Evolutionary conservation across 2,113 vertebrate species (phyloP).

Genomic region (Charadrius vociferus): DNA sequence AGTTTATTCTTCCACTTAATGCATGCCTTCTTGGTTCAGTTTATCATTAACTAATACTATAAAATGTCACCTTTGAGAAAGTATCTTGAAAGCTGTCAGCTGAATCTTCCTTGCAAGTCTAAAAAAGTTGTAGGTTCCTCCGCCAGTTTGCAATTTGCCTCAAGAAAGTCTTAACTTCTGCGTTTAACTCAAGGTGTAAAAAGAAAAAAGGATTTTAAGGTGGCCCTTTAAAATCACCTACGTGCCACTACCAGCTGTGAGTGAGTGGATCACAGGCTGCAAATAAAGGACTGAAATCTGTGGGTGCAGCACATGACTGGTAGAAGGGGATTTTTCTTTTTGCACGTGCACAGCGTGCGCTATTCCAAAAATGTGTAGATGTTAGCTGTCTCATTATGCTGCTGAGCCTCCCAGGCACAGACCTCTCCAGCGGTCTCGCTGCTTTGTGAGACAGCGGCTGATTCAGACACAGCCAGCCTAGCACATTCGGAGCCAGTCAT

Average conservation of each 20-base stretch:
- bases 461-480: background rate
- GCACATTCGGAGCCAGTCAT: constrained; percentile 33
- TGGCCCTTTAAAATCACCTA: background rate
- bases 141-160: background rate
- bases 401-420: constrained; percentile 19
- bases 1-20: background rate
- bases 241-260: background rate
- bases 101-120: background rate
- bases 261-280: background rate
- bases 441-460: background rate
- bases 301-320: background rate
- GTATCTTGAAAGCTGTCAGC: background rate
- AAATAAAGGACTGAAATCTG: background rate
- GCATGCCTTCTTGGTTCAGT: background rate
- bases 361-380: constrained; percentile 64
- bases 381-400: constrained; percentile 63
- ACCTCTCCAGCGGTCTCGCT: background rate
- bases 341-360: background rate
- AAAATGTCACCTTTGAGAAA: background rate
- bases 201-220: background rate
- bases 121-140: background rate
- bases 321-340: constrained; percentile 24
- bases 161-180: background rate
- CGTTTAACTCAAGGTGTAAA: background rate
- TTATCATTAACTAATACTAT: background rate